Conservation (phyloP, 2,113 vertebrate species). For the Hucho hucho region DNA sequence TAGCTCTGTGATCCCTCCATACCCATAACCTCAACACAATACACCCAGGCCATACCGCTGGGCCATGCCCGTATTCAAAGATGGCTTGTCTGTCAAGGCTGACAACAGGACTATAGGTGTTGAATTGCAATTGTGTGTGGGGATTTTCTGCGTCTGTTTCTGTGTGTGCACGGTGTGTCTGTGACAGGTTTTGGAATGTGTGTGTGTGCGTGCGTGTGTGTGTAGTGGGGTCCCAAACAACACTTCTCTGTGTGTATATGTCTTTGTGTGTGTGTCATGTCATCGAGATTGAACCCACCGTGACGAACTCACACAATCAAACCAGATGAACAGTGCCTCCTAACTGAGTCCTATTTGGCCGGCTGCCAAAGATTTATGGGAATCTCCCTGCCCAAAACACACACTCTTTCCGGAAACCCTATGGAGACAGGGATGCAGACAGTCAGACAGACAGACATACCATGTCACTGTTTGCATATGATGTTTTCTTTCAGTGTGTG, state of each 20-base stretch:
- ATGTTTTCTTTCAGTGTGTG: conserved; percentile 40
- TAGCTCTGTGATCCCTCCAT: conserved; percentile 40
- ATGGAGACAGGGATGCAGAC: conserved; percentile 13
- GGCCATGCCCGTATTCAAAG: conserved; percentile 44
- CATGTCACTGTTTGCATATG: conserved; percentile 12
- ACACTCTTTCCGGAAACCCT: conserved; percentile 25
- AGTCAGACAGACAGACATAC: conserved; percentile 32
- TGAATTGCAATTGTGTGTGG: conserved; percentile 51
- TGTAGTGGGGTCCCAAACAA: too few relatives aligned
- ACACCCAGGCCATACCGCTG: conserved; percentile 20
- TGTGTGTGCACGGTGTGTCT: conserved; percentile 7
- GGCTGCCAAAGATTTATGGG: conserved; percentile 33
- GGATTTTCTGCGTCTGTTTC: conserved; percentile 27
- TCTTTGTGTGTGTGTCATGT: neutral
- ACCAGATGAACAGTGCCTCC: neutral
- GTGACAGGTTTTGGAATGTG: conserved; percentile 12
- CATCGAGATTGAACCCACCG: too few relatives aligned
- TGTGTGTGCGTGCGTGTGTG: neutral
- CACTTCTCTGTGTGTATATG: neutral
- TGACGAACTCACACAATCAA: too few relatives aligned
- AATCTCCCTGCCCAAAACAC: conserved; percentile 15
- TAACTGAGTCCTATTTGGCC: conserved; percentile 18
- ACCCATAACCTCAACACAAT: conserved; percentile 49
- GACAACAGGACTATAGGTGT: conserved; percentile 16
- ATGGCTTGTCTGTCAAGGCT: conserved; percentile 58